Evolutionary conservation across 1,140 invertebrate species (phyloP).

Genomic region (Drosophila asahinai): DNA sequence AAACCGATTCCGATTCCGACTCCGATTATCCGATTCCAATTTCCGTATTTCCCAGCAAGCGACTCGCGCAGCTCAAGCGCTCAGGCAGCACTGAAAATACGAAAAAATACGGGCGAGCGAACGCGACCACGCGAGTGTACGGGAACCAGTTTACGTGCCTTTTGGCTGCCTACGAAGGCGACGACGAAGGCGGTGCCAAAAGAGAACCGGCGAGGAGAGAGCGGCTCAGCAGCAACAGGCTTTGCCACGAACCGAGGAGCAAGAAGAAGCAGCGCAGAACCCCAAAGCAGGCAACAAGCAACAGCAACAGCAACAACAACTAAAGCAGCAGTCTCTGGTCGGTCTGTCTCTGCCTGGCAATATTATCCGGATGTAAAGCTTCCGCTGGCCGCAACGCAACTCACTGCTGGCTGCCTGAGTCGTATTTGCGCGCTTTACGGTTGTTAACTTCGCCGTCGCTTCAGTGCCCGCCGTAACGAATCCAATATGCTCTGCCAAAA

Average conservation of each 20-base stretch:
- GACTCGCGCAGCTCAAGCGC: constrained; percentile 77
- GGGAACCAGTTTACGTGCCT: constrained; percentile 80
- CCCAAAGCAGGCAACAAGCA: constrained; percentile 11
- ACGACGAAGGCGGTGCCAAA: constrained; percentile 60
- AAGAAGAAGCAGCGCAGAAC: constrained; percentile 19
- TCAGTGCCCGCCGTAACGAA: constrained; percentile 61
- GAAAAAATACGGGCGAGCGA: constrained; percentile 68
- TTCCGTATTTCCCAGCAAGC: constrained; percentile 37
- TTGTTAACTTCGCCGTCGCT: constrained; percentile 71
- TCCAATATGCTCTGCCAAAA: constrained; percentile 58
- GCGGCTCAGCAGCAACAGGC: constrained; percentile 52
- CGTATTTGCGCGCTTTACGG: constrained; percentile 73
- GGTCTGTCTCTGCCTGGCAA: constrained; percentile 37
- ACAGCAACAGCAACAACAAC: constrained; percentile 15
- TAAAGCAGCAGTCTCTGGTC: constrained; percentile 10
- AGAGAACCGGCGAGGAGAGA: constrained; percentile 42
- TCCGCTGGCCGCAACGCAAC: constrained; percentile 66
- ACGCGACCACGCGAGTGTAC: constrained; percentile 38
- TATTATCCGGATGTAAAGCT: constrained; percentile 80
- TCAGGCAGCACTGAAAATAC: constrained; percentile 61
- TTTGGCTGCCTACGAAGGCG: constrained; percentile 61
- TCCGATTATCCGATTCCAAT: constrained; percentile 9
- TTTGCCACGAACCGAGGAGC: constrained; percentile 48
- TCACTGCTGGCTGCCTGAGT: constrained; percentile 45
- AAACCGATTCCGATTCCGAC: constrained; percentile 9